Evolutionary conservation across 2,797 vertebrate genomes (phyloP), one percentile per base, ranked within the genome.

Genomic region (Leptoclinus maculatus): DNA sequence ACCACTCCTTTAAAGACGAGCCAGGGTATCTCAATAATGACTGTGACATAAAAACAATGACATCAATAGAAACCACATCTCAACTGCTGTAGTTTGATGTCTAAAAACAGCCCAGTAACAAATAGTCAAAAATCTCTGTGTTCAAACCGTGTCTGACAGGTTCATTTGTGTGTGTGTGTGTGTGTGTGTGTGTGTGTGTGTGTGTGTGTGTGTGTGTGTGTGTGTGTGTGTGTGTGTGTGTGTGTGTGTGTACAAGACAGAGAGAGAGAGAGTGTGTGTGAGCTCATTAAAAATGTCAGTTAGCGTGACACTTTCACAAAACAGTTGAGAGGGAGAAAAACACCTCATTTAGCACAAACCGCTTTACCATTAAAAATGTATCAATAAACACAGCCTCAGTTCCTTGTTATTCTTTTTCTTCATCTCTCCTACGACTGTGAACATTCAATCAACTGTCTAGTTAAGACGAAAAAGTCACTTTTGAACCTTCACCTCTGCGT

Each of bases 61-160:
- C 87, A 91, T 92, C 91, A 93, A 93, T 89, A 73, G 87, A 85
- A 86, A 76, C 59, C 88, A 87, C 91, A 87, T 91, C 83, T 88
- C 86, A 84, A 75, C 83, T 47, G 84, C 87, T 66, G 83, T 57
- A 89, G 89, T 91, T 94, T 94, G 93, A 93, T 92, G 92, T 93
- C 90, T 93, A 93, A 93, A 93, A 93, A 93, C 88, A 93, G 91
- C 86, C 49, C 86, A 64, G 82, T 74, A 87, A 78, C 83, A 85
- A 93, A 92, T 86, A 91, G 86, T 88, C 86, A 84, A 88, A 91
- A 83, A 87, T 85, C 75, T 87, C 65, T 71, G 83, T 83, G 83
- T 86, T 90, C 89, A 86, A 90, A 90, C 82, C 32, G 19, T 57
- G 79, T 83, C 78, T 92, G 92, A 93, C 93, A 92, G 92, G 87